These are phyloP conservation scores for Argyrosomus regius DNA, from an alignment of 2,797 vertebrate genomes.

Conservation along the genomic window DNA sequence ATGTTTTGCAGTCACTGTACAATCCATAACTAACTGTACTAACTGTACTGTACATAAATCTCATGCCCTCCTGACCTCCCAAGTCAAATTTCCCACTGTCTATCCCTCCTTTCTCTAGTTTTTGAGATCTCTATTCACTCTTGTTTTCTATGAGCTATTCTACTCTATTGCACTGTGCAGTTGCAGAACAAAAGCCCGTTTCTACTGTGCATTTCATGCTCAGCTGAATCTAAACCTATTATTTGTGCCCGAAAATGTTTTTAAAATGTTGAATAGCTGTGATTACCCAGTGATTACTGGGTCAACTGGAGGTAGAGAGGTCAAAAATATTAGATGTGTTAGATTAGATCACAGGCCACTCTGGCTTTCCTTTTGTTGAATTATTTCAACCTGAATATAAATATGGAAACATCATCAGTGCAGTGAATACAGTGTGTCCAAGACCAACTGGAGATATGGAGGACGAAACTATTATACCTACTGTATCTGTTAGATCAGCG, in stretches of 20 bases:
- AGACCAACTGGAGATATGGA: not conserved
- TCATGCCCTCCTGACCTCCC: not conserved
- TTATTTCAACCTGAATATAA: slow-evolving; percentile 47
- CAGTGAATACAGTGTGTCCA: slow-evolving; percentile 7
- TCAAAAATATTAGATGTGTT: slow-evolving; percentile 35
- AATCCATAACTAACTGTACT: not conserved
- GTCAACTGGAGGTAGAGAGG: slow-evolving; percentile 22
- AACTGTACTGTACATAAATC: too few relatives aligned
- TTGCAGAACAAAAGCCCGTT: not conserved
- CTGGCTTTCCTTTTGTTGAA: slow-evolving; percentile 37
- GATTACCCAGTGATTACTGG: slow-evolving; percentile 4
- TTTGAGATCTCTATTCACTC: not conserved
- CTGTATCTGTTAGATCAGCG: slow-evolving; percentile 22
- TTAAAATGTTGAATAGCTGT: not conserved
- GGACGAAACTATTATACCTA: slow-evolving; percentile 18
- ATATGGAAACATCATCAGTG: slow-evolving; percentile 49
- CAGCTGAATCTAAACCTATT: not conserved
- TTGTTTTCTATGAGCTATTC: not conserved
- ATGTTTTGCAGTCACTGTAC: not conserved
- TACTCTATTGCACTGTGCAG: not conserved
- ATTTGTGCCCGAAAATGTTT: not conserved
- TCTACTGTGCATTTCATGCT: not conserved
- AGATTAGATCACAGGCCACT: slow-evolving; percentile 28
- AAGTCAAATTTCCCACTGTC: not conserved
- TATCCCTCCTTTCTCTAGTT: not conserved